Evolutionary conservation across 2,888 invertebrate species (phyloP), one percentile per base, ranked within the genome.

Genomic region (Vannuccia rotundouncinata): DNA sequence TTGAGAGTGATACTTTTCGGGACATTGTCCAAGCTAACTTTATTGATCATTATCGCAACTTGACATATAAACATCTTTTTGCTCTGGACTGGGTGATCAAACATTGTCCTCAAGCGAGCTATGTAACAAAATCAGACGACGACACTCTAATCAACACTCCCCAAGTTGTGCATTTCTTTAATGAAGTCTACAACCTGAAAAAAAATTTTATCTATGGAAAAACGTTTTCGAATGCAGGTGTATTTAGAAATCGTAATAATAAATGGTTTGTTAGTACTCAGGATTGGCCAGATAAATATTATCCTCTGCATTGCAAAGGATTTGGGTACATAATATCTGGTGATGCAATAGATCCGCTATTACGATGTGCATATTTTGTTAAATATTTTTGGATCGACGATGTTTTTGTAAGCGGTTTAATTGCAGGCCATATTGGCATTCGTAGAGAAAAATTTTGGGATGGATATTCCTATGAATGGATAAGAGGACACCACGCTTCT

Each of bases 261-360:
- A 80, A 80, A 28, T 80, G 80, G 80, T 25, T 29, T 29, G 59
- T 80, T 5, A 30, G 27, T 10, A 22, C 29, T 10, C 79, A 80
- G 1, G 29, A 77, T 17, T 80, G 75, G 74, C 31, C 79, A 1
- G 75, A 59, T 10, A 29, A 31, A 13, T 17, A 13, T 0, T 80
- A 80, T 27, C 80, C 80, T 1, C 31, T 59, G 27, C 79, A 45
- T 45, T 75, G 74, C 17, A 80, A 80, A 29, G 80, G 80, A 75
- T 80, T 80, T 59, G 80, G 45, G 27, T 80, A 80, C 31, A 28
- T 80, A 27, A 79, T 80, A 5, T 59, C 29, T 1, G 1, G 29
- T 5, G 78, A 45, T 13, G 31, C 77, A 2, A n/a, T 80, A 0
- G 29, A 80, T 45, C 45, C 27, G 25, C 78, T 80, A 22, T 45